phyloP scores from a whole-genome alignment of 2,888 invertebrate genomes.

The Cremastobaeus sp. region DNA sequence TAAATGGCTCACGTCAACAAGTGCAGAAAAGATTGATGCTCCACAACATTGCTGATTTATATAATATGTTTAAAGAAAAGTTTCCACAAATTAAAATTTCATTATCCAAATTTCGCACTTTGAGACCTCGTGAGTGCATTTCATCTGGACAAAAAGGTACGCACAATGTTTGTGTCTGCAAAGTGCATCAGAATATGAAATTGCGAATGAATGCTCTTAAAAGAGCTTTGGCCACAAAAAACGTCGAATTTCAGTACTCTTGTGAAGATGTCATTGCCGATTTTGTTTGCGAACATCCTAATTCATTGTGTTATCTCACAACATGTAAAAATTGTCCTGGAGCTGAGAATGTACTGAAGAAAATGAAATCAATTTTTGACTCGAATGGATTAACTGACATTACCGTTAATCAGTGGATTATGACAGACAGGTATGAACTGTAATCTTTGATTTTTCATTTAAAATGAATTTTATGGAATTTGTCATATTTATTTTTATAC shows the following conservation, averaged over 20 bases:
- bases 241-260: not conserved
- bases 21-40: constrained; percentile 28
- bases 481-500: too few species aligned
- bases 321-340: not conserved
- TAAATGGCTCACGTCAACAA: constrained; percentile 9
- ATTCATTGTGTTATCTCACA: constrained; percentile 1
- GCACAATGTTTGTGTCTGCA: constrained; percentile 20
- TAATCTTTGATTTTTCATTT: too few species aligned
- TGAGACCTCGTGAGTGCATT: constrained; percentile 31
- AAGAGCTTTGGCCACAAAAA: not conserved
- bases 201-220: constrained; percentile 7
- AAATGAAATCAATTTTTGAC: not conserved
- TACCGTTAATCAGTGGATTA: constrained; percentile 1
- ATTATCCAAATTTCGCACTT: constrained; percentile 19
- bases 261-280: not conserved
- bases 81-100: constrained; percentile 32
- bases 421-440: constrained; percentile 18
- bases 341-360: not conserved
- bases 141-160: constrained; percentile 23
- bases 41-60: constrained; percentile 7
- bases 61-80: constrained; percentile 5
- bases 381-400: not conserved
- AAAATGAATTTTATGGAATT: too few species aligned
- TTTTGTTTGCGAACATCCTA: constrained; percentile 7
- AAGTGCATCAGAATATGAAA: constrained; percentile 14